Base-by-base conservation (phyloP, 2,113 vertebrate species). In the Tinamus guttatus region DNA sequence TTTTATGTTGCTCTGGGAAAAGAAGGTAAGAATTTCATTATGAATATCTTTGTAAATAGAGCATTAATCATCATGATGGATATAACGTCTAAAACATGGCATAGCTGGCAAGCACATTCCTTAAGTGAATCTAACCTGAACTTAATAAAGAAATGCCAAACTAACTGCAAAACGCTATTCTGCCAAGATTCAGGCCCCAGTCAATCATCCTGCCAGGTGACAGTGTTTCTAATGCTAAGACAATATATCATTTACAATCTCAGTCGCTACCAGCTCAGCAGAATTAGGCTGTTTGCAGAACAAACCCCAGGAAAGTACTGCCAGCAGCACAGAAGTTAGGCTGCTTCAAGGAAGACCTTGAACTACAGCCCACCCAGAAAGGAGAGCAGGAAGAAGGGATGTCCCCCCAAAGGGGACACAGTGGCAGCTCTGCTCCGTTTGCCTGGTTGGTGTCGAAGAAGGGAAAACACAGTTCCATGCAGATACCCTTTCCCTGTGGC, bases 101-200 rank as follows among this genome's bases (percentile, higher is more conserved):
- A 77, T 69, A 84, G 83, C 94, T 96, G 96, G 95, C 92, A 96
- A 93, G 80, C 0, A 0, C 92, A 70, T 93, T 95, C 88, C 94
- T 93, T 96, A 94, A 94, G 92, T 93, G 92, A 96, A 96, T 94
- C 93, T 97, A 96, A 96, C 95, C 83, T 81, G 93, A 96, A 94
- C 92, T 95, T 96, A 96, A 95, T 95, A 90, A 96, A 97, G 92
- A 90, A 92, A 85, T 81, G 90, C 93, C 90, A 94, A 89, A 92
- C 65, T 90, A 94, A 93, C 83, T 90, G 90, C 94, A 93, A 47
- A 95, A 83, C 69, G 22, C 51, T 94, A 1, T 82, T 96, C 81
- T 94, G 90, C 93, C 93, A 96, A 89, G 90, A 92, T 41, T 56
- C 90, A 90, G 62, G 9, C 49, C 92, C 73, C 52, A 96, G 96